A percentile compares a stretch with the other conserved stretches of the same genome.
phyloP scores from a whole-genome alignment of 2,113 vertebrate genomes.

The Aldabrachelys gigantea region DNA sequence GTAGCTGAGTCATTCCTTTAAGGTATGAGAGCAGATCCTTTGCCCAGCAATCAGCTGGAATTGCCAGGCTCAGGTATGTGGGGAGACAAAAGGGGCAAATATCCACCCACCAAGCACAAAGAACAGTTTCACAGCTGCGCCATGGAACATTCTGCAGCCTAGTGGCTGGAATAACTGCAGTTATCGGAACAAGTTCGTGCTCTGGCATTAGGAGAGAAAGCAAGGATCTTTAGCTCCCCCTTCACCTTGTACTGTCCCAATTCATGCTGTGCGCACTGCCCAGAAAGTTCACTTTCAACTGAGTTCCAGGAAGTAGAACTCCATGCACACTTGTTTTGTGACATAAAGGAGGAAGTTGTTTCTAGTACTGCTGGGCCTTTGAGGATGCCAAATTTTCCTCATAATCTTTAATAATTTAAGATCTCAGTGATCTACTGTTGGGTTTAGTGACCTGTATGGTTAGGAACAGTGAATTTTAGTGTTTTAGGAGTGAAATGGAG shows the following conservation, averaged over 20 bases:
- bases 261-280: neutral
- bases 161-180: neutral
- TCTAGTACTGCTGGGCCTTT: neutral
- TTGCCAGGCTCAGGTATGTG: neutral
- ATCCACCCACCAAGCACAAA: neutral
- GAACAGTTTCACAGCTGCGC: neutral
- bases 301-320: neutral
- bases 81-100: neutral
- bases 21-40: neutral
- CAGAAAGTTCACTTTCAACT: neutral
- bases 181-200: neutral
- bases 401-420: neutral
- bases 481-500: neutral
- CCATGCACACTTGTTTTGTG: neutral
- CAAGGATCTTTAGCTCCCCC: neutral
- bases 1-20: rapidly evolving
- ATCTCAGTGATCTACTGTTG: neutral
- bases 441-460: neutral
- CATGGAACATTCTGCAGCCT: neutral
- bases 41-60: rapidly evolving
- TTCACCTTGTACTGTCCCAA: neutral
- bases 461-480: neutral
- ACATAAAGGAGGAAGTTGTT: neutral
- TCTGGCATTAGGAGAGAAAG: neutral
- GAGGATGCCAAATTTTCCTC: neutral